phyloP scores from a whole-genome alignment of 1,140 invertebrate genomes.

The Heliothis virescens region DNA sequence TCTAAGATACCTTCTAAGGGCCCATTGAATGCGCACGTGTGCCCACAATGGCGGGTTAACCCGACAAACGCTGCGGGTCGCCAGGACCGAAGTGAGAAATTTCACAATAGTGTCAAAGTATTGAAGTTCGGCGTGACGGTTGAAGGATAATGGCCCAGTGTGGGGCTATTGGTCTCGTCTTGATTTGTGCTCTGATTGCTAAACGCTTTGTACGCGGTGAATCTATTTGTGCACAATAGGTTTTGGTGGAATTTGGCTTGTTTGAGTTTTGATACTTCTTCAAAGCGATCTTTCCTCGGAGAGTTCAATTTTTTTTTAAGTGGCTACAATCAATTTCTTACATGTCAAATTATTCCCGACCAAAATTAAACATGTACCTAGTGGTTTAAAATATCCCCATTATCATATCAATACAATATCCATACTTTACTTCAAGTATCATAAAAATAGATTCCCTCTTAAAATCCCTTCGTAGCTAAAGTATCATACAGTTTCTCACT shows the following conservation, averaged over 20 bases:
- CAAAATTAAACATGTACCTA: background rate
- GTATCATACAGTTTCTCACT: slow-evolving; percentile 2
- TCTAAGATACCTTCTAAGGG: slow-evolving; percentile 64
- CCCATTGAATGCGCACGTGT: slow-evolving; percentile 79
- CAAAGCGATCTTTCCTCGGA: slow-evolving; percentile 2
- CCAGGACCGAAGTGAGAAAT: slow-evolving; percentile 65
- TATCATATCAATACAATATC: background rate
- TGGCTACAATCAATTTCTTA: slow-evolving; percentile 16
- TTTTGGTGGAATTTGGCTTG: slow-evolving; percentile 36
- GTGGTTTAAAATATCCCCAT: background rate
- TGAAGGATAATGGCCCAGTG: slow-evolving; percentile 75
- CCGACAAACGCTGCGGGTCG: slow-evolving; percentile 74
- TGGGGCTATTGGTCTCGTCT: slow-evolving; percentile 56
- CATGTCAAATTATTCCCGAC: background rate
- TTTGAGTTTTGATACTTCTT: slow-evolving; percentile 32
- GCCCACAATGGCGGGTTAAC: slow-evolving; percentile 68
- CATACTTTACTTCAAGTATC: too few relatives aligned
- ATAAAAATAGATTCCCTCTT: too few relatives aligned
- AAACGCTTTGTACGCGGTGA: slow-evolving; percentile 35
- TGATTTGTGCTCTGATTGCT: slow-evolving; percentile 52
- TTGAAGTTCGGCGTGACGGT: slow-evolving; percentile 74
- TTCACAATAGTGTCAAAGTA: slow-evolving; percentile 77
- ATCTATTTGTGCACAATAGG: slow-evolving; percentile 44
- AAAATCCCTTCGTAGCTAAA: background rate
- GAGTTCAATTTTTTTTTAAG: slow-evolving; percentile 20